phyloP scores from a whole-genome alignment of 2,888 invertebrate species.

The Scaptomyza tumidula region DNA sequence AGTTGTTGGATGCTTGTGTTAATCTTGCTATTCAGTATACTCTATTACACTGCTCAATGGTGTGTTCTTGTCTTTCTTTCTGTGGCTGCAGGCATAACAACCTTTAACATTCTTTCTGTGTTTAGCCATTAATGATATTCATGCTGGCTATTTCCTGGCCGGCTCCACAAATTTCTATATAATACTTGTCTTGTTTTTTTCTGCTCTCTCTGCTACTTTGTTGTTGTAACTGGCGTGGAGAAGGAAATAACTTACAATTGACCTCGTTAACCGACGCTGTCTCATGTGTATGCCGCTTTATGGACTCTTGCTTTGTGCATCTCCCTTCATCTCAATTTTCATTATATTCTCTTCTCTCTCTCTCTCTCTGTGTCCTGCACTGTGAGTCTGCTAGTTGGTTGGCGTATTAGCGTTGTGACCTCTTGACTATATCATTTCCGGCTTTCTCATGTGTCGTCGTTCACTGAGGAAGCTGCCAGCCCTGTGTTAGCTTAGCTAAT shows the following conservation, averaged over 20 bases:
- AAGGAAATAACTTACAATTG: conserved; percentile 79
- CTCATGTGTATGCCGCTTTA: conserved; percentile 61
- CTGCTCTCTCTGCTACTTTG: conserved; percentile 12
- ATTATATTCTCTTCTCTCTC: conserved; percentile 14
- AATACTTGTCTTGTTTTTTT: conserved; percentile 25
- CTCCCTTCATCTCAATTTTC: conserved; percentile 10
- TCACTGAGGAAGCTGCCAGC: conserved; percentile 35
- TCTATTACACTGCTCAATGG: neutral
- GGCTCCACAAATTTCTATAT: conserved; percentile 46
- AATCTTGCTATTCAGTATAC: conserved; percentile 12
- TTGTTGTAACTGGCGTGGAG: conserved; percentile 23
- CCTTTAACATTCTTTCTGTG: conserved; percentile 34
- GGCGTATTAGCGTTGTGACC: conserved; percentile 68
- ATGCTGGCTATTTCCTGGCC: conserved; percentile 67
- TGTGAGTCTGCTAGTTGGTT: conserved; percentile 61
- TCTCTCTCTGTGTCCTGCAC: conserved; percentile 26
- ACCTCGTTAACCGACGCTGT: conserved; percentile 74
- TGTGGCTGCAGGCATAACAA: conserved; percentile 10
- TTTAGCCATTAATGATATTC: conserved; percentile 70
- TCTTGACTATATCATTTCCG: conserved; percentile 76
- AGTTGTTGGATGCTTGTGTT: conserved; percentile 4
- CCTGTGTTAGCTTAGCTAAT: conserved; percentile 55
- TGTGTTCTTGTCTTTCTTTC: conserved; percentile 3
- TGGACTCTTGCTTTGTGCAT: conserved; percentile 42
- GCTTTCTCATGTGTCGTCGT: conserved; percentile 33